Percentiles rank a stretch among this genome's conserved stretches.
phyloP scores from a whole-genome alignment of 2,888 invertebrate genomes.

The Koerneria pararmatus region DNA sequence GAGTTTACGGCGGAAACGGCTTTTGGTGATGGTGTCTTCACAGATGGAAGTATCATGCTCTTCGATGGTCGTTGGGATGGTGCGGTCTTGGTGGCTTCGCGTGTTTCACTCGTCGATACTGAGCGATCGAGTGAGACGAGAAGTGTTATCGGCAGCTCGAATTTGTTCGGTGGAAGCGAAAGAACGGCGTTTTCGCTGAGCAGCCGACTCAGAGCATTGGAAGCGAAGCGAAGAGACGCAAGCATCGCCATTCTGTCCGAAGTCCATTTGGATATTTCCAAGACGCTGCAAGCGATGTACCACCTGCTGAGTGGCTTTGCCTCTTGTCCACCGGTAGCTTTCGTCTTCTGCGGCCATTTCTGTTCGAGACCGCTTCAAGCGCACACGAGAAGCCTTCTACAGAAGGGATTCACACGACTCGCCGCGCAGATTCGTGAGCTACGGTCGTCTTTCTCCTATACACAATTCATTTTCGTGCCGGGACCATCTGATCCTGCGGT shows the following conservation, averaged over 20 bases:
- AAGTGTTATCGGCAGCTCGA: slow-evolving; percentile 56
- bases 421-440: slow-evolving; percentile 20
- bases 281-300: slow-evolving; percentile 47
- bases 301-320: slow-evolving; percentile 69
- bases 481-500: slow-evolving; percentile 67
- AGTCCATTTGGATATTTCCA: slow-evolving; percentile 81
- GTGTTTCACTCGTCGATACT: slow-evolving; percentile 80
- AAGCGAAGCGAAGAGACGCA: slow-evolving; percentile 64
- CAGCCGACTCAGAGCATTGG: too few relatives aligned
- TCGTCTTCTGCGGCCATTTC: slow-evolving; percentile 90
- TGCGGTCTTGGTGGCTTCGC: slow-evolving; percentile 75
- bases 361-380: slow-evolving; percentile 63
- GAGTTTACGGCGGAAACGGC: slow-evolving; percentile 70
- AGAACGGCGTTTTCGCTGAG: slow-evolving; percentile 16
- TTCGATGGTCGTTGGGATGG: slow-evolving; percentile 64
- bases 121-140: slow-evolving; percentile 58
- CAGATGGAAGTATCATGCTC: slow-evolving; percentile 67
- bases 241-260: slow-evolving; percentile 87
- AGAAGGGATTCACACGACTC: slow-evolving; percentile 12
- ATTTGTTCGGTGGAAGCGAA: slow-evolving; percentile 42
- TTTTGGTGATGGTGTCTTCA: slow-evolving; percentile 69
- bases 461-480: slow-evolving; percentile 86
- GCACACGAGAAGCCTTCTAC: slow-evolving; percentile 49
- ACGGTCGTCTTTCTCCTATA: slow-evolving; percentile 68
- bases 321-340: slow-evolving; percentile 81